Evolutionary conservation across 2,888 invertebrate genomes (phyloP).

Genomic region (Torymus tubicola): DNA sequence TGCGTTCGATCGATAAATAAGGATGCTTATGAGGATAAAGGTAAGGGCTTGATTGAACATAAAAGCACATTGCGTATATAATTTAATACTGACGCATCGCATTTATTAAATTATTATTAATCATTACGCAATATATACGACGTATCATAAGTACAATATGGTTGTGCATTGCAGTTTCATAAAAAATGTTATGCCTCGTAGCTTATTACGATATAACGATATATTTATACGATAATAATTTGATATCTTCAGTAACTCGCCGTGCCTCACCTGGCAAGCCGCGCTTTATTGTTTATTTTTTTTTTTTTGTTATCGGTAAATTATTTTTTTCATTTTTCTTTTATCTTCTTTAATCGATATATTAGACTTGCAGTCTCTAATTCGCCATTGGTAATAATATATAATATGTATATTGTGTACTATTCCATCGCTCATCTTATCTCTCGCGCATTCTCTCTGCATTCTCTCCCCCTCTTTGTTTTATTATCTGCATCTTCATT

Average conservation of each 20-base stretch:
- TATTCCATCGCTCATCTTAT: constrained; percentile 12
- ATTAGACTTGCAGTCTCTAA: constrained; percentile 56
- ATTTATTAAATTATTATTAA: constrained; percentile 67
- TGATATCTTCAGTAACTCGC: constrained; percentile 52
- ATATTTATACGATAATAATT: constrained; percentile 50
- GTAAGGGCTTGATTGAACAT: constrained; percentile 8
- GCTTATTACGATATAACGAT: constrained; percentile 63
- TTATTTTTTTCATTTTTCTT: constrained; percentile 54
- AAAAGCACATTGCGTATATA: constrained; percentile 2
- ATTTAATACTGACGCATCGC: constrained; percentile 64
- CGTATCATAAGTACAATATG: constrained; percentile 71
- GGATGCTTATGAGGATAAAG: neutral
- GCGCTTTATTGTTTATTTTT: constrained; percentile 52
- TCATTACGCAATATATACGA: constrained; percentile 61
- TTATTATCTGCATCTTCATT: neutral
- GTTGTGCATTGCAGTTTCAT: constrained; percentile 75
- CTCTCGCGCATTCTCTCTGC: neutral
- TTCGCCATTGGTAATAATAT: constrained; percentile 54
- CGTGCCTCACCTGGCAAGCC: constrained; percentile 32
- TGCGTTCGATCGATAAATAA: no score
- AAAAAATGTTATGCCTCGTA: constrained; percentile 72
- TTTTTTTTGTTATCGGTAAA: constrained; percentile 39
- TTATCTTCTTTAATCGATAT: constrained; percentile 19
- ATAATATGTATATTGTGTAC: constrained; percentile 46
- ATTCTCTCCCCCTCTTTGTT: no score